Conservation (phyloP, 2,888 invertebrate species). For the Artemia sinica region DNA sequence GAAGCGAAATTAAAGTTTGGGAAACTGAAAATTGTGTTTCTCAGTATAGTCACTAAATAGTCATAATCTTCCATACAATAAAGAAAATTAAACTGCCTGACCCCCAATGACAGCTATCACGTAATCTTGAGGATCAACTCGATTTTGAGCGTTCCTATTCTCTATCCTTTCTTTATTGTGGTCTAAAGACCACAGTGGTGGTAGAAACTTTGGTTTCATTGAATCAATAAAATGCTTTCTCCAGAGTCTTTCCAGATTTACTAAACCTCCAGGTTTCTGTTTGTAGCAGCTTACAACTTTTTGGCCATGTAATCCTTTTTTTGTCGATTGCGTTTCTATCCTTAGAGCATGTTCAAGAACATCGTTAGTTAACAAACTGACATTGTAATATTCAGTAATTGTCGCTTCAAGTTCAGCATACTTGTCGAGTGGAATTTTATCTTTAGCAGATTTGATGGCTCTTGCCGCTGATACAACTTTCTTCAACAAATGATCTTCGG, state of each 20-base stretch:
- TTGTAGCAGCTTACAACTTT: conserved; percentile 30
- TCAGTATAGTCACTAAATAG: no score
- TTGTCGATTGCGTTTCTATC: no score
- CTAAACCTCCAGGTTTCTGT: conserved; percentile 39
- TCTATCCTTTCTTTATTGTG: conserved; percentile 42
- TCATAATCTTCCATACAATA: no score
- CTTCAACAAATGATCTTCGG: conserved; percentile 28
- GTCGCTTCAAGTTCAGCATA: no score
- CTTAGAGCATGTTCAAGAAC: no score
- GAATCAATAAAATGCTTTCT: conserved; percentile 50
- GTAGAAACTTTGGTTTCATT: conserved; percentile 54
- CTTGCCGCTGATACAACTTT: conserved; percentile 31
- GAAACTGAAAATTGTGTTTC: no score
- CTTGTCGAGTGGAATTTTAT: no score
- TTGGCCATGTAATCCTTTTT: conserved; percentile 33
- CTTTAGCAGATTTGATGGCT: no score
- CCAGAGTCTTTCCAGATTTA: conserved; percentile 53
- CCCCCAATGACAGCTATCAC: not conserved
- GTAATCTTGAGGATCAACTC: not conserved
- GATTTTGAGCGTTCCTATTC: not conserved
- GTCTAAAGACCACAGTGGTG: conserved; percentile 54
- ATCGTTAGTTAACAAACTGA: no score
- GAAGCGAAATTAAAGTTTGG: no score
- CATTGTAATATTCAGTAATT: no score
- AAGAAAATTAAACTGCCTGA: no score